phyloP scores from a whole-genome alignment of 2,888 invertebrate species.

The Xestoiulus laeticollis region DNA sequence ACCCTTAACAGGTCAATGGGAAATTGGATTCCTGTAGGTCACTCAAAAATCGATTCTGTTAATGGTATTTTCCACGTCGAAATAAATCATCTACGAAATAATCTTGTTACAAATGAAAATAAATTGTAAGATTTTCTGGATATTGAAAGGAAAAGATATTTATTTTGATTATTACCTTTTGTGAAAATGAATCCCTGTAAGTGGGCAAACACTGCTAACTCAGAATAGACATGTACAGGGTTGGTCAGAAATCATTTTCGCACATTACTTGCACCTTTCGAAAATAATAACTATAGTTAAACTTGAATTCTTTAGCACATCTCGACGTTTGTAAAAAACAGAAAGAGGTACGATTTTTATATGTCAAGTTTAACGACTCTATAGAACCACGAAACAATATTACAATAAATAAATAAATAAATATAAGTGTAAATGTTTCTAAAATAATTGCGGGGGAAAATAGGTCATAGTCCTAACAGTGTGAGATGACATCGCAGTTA shows the following conservation, averaged over 20 bases:
- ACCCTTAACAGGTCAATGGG: too few species aligned
- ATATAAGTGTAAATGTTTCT: neutral
- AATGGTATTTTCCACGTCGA: too few species aligned
- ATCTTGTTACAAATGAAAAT: neutral
- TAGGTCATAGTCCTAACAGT: neutral
- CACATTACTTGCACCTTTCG: neutral
- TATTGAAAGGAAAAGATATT: neutral
- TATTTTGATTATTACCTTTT: neutral
- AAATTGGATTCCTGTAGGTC: too few species aligned
- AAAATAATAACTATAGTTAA: neutral
- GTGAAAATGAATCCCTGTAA: neutral
- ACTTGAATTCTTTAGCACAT: neutral
- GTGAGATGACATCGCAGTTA: neutral
- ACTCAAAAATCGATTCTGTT: too few species aligned
- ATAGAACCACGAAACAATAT: neutral
- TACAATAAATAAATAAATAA: too few species aligned
- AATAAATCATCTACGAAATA: too few species aligned
- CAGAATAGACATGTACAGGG: neutral
- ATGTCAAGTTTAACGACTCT: neutral
- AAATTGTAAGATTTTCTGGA: neutral
- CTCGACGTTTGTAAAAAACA: neutral
- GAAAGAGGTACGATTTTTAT: neutral
- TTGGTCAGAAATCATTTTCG: neutral
- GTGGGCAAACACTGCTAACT: neutral
- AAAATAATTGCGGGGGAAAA: neutral